These are phyloP conservation scores for Tipula lateralis DNA, from an alignment of 2,888 invertebrate genomes.

Conservation along the genomic window DNA sequence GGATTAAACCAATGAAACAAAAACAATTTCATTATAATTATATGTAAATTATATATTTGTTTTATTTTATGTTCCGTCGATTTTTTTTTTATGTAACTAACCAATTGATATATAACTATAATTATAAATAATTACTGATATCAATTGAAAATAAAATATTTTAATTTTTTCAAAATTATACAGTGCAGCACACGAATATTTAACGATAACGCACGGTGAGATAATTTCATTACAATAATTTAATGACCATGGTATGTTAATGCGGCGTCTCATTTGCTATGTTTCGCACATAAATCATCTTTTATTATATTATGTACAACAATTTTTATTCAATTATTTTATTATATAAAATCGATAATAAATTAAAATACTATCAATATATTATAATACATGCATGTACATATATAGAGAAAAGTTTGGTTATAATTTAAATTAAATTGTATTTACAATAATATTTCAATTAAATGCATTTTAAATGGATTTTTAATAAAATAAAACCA, in stretches of 20 bases:
- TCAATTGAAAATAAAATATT: background rate
- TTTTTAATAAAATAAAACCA: constrained; percentile 19
- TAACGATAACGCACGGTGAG: background rate
- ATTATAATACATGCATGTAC: too few species aligned
- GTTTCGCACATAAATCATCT: background rate
- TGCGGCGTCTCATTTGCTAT: background rate
- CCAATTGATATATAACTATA: constrained; percentile 20
- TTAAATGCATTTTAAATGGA: constrained; percentile 1
- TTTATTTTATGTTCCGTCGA: background rate
- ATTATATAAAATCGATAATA: background rate
- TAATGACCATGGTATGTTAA: background rate
- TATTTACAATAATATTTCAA: background rate
- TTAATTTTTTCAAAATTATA: background rate
- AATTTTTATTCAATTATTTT: background rate
- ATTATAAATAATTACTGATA: constrained; percentile 11
- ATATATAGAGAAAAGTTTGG: background rate
- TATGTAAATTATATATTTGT: constrained; percentile 12
- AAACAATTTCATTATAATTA: constrained; percentile 24
- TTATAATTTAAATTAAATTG: background rate
- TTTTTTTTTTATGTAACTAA: constrained; percentile 24
- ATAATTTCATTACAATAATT: background rate
- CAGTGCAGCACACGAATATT: background rate
- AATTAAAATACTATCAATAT: background rate
- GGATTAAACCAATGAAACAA: constrained; percentile 1
- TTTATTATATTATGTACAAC: background rate